Evolutionary conservation across 2,888 invertebrate genomes (phyloP), one percentile per base, ranked within the genome.

Genomic region (Epinotia brunnichana): DNA sequence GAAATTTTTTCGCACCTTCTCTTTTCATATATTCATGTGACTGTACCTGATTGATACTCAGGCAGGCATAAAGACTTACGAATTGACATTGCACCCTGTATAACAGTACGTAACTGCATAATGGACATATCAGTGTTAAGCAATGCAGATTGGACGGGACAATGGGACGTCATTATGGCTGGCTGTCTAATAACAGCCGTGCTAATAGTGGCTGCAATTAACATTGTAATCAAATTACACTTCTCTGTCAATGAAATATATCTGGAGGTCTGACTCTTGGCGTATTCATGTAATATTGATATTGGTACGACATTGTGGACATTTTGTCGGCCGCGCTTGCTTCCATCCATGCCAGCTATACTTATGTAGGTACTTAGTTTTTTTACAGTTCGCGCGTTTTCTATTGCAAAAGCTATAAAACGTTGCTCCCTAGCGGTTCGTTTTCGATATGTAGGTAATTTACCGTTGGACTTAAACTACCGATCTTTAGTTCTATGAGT

Each of bases 201-300:
- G 29, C 57, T 54, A 53, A 53, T 63, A 54, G 54, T 15, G 19
- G n/a, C 2, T 9, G 35, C 21, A 63, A 64, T 64, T 64, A 64
- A 64, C 39, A 39, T 54, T 54, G 63, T 64, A 53, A 64, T 64
- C 64, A 35, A 54, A 64, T 64, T 39, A 64, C 35, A 39, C 21
- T 29, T 5, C 4, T 53, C 17, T 35, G 64, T 7, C 39, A 11
- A 21, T 64, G 19, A 19, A 54, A 64, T 64, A 62, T n/a, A 15
- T 29, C n/a, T 48, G 24, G 53, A 3, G 53, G 35, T 35, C 29
- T 29, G 29, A 7, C 5, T 29, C 35, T 35, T 35, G 35, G 35
- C 35, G 35, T 35, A 35, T 35, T 7, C 9, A 35, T 35, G 35
- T 9, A 9, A 35, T 35, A 35, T 35, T 35, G 35, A 35, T 9